Evolutionary conservation across 2,113 vertebrate species (phyloP), one percentile per base, ranked within the genome.

Genomic region (Microtus richardsoni): DNA sequence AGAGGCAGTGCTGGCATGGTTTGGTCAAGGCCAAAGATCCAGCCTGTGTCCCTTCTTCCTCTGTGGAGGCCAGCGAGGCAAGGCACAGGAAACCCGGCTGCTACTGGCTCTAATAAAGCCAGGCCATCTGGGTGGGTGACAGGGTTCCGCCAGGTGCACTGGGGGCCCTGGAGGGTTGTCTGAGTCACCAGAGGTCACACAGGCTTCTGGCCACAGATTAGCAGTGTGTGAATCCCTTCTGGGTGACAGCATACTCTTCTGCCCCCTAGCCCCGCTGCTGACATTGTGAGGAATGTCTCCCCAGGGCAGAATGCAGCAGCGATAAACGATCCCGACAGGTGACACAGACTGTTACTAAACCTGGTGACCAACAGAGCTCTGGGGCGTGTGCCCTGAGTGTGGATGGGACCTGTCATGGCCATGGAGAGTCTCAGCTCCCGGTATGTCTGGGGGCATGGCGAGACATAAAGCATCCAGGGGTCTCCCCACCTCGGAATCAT

Each of bases 231-330:
- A 22, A 84, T 94, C 88, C 93, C 71, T 1, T 39, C 28, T 24
- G 82, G 78, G 75, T 7, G 10, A 73, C 41, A 22, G 3, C 2
- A 0, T 0, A 0, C 84, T 2, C 86, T 70, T 64, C 58, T 24
- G 2, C 52, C 92, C 77, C 91, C 74, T 39, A 58, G 66, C 94
- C 95, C 95, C 86, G 96, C 96, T 92, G 95, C 94, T 96, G 44
- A 52, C 97, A 96, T n/a, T 0, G 41, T 97, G 98, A 98, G 95
- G 91, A 98, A 98, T 96, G 54, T 87, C 91, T 98, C 98, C 98
- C 97, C 9, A 75, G 94, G 98, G 98, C 95, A 62, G 92, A 96
- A 98, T 93, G 96, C 93, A 52, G 52, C 52, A 52, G 52, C 14
- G 77, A 98, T 98, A 97, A 98, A 98, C 98, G 97, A 96, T 95